phyloP scores from a whole-genome alignment of 2,888 invertebrate species.

The Polydrusus tereticollis region DNA sequence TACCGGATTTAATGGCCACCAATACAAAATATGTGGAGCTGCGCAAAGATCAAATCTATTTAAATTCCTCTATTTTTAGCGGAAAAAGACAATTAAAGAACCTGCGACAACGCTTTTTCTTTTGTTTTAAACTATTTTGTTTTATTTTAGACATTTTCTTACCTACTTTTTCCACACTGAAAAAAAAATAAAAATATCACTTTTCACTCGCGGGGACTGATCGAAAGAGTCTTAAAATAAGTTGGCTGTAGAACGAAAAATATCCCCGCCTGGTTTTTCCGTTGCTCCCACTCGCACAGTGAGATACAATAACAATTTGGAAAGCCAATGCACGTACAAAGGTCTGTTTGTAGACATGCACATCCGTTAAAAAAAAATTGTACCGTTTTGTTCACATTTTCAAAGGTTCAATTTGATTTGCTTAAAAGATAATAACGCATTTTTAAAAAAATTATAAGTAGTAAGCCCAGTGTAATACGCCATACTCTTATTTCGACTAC shows the following conservation, averaged over 20 bases:
- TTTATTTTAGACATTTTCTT: slow-evolving; percentile 25
- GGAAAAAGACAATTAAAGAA: slow-evolving; percentile 13
- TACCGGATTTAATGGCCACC: slow-evolving; percentile 20
- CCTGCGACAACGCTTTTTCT: not conserved
- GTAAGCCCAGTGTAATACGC: no score
- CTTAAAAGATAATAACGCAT: no score
- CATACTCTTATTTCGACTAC: no score
- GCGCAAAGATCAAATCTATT: slow-evolving; percentile 7
- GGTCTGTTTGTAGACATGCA: no score
- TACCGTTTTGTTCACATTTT: no score
- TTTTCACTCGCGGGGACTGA: slow-evolving; percentile 43
- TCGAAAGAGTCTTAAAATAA: slow-evolving; percentile 48
- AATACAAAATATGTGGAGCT: slow-evolving; percentile 25
- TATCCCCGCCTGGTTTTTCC: slow-evolving; percentile 41
- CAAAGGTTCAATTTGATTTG: no score
- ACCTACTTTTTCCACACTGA: slow-evolving; percentile 29
- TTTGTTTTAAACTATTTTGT: slow-evolving; percentile 11
- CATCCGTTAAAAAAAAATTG: no score
- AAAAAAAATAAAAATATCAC: slow-evolving; percentile 41
- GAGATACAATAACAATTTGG: not conserved
- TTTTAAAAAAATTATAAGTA: no score
- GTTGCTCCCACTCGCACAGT: slow-evolving; percentile 40
- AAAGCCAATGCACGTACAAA: not conserved
- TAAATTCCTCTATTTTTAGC: slow-evolving; percentile 29
- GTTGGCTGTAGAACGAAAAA: slow-evolving; percentile 42